Evolutionary conservation across 2,797 vertebrate genomes (phyloP).

Genomic region (Bradypodion pumilum): DNA sequence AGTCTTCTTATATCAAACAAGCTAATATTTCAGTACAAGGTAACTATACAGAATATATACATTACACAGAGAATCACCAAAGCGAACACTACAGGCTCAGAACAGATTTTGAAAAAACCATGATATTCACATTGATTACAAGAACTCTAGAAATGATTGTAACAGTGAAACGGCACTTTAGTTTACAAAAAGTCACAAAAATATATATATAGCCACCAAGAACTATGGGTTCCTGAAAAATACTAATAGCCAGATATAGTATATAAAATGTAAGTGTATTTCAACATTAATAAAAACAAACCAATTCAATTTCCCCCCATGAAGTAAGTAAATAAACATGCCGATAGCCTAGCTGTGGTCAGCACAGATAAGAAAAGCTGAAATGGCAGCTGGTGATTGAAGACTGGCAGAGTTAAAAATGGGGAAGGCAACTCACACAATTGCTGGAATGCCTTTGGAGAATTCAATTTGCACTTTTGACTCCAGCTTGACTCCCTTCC

Average conservation of each 20-base stretch:
- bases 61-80: constrained; percentile 87
- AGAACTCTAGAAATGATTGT: constrained; percentile 92
- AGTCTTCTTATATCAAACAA: constrained; percentile 87
- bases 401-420: constrained; percentile 72
- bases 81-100: constrained; percentile 88
- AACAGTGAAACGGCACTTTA: constrained; percentile 85
- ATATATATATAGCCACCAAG: constrained; percentile 90
- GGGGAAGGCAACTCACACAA: constrained; percentile 47
- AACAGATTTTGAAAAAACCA: constrained; percentile 81
- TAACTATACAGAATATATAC: constrained; percentile 92
- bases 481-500: constrained; percentile 51
- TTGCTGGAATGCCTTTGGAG: constrained; percentile 64
- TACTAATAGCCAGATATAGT: constrained; percentile 88
- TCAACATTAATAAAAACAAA: constrained; percentile 82
- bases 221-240: constrained; percentile 90
- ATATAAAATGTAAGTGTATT: constrained; percentile 91
- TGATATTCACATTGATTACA: constrained; percentile 94
- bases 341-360: constrained; percentile 78
- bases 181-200: constrained; percentile 93
- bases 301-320: constrained; percentile 68
- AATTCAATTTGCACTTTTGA: constrained; percentile 64
- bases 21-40: constrained; percentile 87
- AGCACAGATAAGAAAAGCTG: constrained; percentile 75
- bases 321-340: constrained; percentile 83
- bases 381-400: constrained; percentile 77